Conservation (phyloP, 2,113 vertebrate genomes). For the Bungarus multicinctus region DNA sequence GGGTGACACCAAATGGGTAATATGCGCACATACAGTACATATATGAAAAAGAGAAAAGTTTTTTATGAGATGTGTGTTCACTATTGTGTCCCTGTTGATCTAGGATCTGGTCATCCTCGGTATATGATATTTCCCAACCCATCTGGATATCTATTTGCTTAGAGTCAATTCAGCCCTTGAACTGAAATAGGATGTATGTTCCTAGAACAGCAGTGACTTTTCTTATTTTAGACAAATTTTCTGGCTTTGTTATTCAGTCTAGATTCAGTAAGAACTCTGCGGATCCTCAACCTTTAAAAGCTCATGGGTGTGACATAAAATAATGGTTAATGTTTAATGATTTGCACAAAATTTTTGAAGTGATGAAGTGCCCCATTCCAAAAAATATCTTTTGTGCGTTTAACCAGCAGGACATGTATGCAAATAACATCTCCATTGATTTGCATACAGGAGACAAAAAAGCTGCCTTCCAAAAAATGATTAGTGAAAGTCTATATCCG, state of each 20-base stretch:
- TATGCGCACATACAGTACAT: background rate
- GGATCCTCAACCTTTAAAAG: background rate
- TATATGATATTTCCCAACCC: background rate
- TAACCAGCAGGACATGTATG: background rate
- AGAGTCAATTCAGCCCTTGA: background rate
- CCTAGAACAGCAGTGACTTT: background rate
- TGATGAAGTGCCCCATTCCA: background rate
- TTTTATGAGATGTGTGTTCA: background rate
- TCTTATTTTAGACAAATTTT: background rate
- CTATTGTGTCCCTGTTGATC: background rate
- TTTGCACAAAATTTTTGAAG: background rate
- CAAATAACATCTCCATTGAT: background rate
- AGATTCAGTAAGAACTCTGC: background rate
- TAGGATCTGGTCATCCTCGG: background rate
- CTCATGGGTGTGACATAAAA: background rate
- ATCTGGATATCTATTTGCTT: background rate
- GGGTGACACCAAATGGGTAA: background rate
- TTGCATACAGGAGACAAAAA: background rate
- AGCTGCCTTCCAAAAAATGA: background rate
- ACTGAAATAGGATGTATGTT: background rate
- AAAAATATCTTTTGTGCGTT: background rate
- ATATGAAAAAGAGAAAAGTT: background rate
- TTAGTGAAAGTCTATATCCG: background rate
- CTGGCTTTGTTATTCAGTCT: background rate
- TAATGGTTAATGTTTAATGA: background rate